Conservation (phyloP, 2,113 vertebrate genomes). For the Panthera uncia region DNA sequence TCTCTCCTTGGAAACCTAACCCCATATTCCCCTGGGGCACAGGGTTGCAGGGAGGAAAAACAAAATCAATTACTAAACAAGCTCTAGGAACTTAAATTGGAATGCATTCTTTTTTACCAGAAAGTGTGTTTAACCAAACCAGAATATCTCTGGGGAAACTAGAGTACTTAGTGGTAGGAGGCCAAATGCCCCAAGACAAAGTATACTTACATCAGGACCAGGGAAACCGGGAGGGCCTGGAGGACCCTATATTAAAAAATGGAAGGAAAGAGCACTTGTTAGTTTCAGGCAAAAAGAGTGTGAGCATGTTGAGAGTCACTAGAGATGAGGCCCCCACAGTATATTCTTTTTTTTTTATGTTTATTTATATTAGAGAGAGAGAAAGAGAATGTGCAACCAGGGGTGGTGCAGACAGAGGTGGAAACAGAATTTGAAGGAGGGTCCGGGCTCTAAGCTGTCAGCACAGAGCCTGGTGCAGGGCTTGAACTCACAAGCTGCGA, state of each 20-base stretch:
- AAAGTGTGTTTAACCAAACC: conserved; percentile 40
- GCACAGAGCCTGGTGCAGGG: too few species aligned
- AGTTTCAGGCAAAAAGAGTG: not conserved
- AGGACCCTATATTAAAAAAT: conserved; percentile 84
- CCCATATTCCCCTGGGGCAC: conserved; percentile 89
- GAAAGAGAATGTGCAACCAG: too few species aligned
- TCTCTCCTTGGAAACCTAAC: conserved; percentile 91
- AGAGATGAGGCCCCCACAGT: not conserved
- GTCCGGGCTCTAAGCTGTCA: too few species aligned
- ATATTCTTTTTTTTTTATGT: too few species aligned
- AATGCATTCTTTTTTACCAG: conserved; percentile 15
- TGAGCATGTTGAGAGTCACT: not conserved
- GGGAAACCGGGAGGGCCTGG: conserved; percentile 87
- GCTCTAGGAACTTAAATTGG: conserved; percentile 23
- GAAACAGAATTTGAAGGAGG: too few species aligned
- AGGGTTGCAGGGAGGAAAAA: conserved; percentile 55
- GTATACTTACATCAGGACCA: conserved; percentile 89
- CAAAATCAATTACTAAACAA: conserved; percentile 56
- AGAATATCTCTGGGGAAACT: conserved; percentile 27
- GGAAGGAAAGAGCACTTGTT: not conserved
- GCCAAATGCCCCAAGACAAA: not conserved
- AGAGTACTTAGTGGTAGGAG: not conserved
- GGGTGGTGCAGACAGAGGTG: too few species aligned
- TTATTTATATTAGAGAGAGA: too few species aligned
- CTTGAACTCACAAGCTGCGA: too few species aligned